Base-by-base conservation (phyloP, 1,140 invertebrate genomes). In the Vollenhovia emeryi region DNA sequence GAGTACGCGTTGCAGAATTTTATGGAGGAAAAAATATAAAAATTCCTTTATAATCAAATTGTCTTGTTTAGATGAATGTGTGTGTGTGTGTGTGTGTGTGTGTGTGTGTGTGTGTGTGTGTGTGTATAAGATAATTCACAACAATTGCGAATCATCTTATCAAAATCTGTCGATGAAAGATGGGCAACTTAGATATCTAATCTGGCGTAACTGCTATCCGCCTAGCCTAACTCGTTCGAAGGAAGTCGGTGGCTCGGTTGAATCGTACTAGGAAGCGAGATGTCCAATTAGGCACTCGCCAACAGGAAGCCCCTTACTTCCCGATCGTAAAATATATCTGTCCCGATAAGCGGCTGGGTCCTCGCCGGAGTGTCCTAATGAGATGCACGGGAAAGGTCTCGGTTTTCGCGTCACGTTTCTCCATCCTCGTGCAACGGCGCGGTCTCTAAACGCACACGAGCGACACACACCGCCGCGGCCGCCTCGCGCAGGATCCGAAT, bases 391-490 rank as follows among this genome's bases (percentile, higher is more conserved):
- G 30, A 85, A 87, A 90, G 86, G 82, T 89, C 88, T 90, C 88
- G 78, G 88, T 86, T 90, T 90, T 90, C 88, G 88, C 88, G 76
- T 90, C 89, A 90, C 89, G 89, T 90, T 90, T 89, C 57, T 82
- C 75, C 60, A 66, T 40, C 88, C 88, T 86, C 85, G 87, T 85
- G 79, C 85, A 75, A 84, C 85, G 80, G 76, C 87, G 64, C 78
- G 36, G 45, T 50, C 60, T 74, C 78, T 27, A 27, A 36, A 50
- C 68, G 64, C 79, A 87, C 57, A 69, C 83, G n/a, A 57, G 80
- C 64, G 66, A 36, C 33, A 36, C 33, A 36, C 73, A 60, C 15
- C 27, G 4, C 30, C 62, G 9, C 30, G 33, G 15, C 48, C 33
- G 15, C 30, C 45, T 13, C 45, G 73, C 36, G 24, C 15, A 33